Evolutionary conservation across 2,113 vertebrate genomes (phyloP), one percentile per base, ranked within the genome.

Genomic region (Myocastor coypus): DNA sequence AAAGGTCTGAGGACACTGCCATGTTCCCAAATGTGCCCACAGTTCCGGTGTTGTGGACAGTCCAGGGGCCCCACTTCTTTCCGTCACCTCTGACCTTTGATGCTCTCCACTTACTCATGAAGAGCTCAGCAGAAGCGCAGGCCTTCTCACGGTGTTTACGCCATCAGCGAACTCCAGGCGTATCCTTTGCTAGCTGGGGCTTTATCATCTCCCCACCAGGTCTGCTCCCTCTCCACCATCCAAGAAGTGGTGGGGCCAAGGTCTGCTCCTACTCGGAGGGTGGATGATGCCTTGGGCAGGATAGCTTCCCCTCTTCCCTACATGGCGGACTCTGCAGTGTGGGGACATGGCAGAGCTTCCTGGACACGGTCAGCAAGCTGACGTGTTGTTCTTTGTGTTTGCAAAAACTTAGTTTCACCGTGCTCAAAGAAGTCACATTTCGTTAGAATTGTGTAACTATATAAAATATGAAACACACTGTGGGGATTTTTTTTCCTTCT

Each of bases 401-500:
- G 96, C 12, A 95, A 83, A 88, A 78, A 52, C 22, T 85, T 50
- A 7, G 13, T 87, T 32, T 71, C 78, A 5, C 93, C 81, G 78
- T 87, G 73, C 89, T 92, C 52, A 91, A 94, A 89, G 93, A 94
- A 97, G 91, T 92, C 92, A 82, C 42, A 52, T 87, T 80, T 73
- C 40, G 55, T 94, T 61, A 92, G 87, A 93, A 92, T 84, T 7
- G 2, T n/a, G 81, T 94, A 96, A 96, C 84, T 81, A 11, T 26
- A 84, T 87, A 77, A 73, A 96, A 81, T 40, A 87, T 17, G 68
- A 97, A 96, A 91, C 94, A 96, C 78, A 83, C 40, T 92, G 52
- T 80, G 11, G 83, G 14, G 4, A 50, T 30, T 28, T 0, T n/a
- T 64, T 66, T 87, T 34, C 90, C 61, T 4, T 86, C 78, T 34